These are phyloP conservation scores for Chironomus tepperi DNA, from an alignment of 1,140 invertebrate genomes.

Conservation along the genomic window DNA sequence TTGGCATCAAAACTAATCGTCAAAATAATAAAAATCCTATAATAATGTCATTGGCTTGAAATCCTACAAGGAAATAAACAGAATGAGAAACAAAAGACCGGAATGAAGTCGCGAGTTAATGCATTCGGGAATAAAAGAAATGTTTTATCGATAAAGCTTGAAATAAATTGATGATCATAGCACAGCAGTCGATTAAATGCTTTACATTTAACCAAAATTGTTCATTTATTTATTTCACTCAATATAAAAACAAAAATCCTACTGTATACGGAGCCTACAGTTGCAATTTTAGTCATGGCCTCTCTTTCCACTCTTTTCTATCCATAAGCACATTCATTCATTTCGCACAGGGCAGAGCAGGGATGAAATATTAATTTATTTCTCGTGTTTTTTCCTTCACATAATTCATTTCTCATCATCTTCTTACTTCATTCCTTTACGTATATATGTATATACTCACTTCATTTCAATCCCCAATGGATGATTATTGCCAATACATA, in stretches of 20 bases:
- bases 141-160: slow-evolving; percentile 6
- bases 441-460: no score
- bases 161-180: slow-evolving; percentile 20
- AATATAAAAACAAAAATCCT: neutral
- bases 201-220: slow-evolving; percentile 21
- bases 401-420: slow-evolving; percentile 11
- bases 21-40: no score
- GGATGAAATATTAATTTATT: slow-evolving; percentile 21
- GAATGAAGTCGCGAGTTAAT: neutral
- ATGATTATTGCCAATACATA: slow-evolving; percentile 20
- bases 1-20: no score
- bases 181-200: slow-evolving; percentile 19
- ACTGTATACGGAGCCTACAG: neutral
- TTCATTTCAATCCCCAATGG: neutral
- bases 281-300: neutral
- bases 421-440: neutral
- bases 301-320: neutral
- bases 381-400: slow-evolving; percentile 1
- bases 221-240: slow-evolving; percentile 19
- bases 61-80: no score
- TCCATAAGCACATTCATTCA: neutral
- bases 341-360: neutral
- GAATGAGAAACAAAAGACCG: no score
- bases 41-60: no score
- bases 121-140: neutral